phyloP scores from a whole-genome alignment of 2,888 invertebrate species.

The Thymelicus sylvestris region DNA sequence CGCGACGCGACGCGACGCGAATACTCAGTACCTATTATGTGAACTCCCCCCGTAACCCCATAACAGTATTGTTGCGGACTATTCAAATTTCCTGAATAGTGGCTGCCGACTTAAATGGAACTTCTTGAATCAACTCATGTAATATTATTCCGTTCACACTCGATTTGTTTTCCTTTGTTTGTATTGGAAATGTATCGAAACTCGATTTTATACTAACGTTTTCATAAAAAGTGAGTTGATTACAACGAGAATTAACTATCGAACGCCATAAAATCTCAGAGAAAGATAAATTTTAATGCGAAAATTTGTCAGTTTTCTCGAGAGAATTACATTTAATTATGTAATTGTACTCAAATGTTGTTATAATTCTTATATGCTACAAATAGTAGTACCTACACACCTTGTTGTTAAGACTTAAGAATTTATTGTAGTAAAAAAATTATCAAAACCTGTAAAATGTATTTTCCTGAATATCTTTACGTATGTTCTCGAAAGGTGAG shows the following conservation, averaged over 20 bases:
- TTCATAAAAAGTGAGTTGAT: constrained; percentile 27
- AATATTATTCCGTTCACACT: constrained; percentile 22
- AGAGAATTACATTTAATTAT: not conserved
- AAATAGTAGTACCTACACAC: too few species aligned
- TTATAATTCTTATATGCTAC: too few species aligned
- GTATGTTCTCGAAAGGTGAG: too few species aligned
- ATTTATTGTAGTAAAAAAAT: too few species aligned
- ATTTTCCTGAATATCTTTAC: too few species aligned
- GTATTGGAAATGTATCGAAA: not conserved
- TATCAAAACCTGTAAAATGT: too few species aligned
- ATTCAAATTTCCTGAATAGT: constrained; percentile 27
- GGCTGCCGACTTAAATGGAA: constrained; percentile 21
- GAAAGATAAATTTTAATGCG: constrained; percentile 23
- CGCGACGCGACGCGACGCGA: not conserved
- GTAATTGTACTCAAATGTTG: too few species aligned
- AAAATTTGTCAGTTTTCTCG: constrained; percentile 26
- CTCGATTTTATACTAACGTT: not conserved
- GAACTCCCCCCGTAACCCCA: constrained; percentile 6
- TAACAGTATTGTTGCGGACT: constrained; percentile 6
- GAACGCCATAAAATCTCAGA: not conserved
- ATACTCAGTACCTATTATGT: constrained; percentile 17
- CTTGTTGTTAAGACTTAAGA: too few species aligned
- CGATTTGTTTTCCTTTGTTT: constrained; percentile 9
- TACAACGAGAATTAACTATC: constrained; percentile 16
- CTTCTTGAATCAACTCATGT: constrained; percentile 33